These are phyloP conservation scores for Gymnorhina tibicen DNA, from an alignment of 2,113 vertebrate species.

Conservation along the genomic window DNA sequence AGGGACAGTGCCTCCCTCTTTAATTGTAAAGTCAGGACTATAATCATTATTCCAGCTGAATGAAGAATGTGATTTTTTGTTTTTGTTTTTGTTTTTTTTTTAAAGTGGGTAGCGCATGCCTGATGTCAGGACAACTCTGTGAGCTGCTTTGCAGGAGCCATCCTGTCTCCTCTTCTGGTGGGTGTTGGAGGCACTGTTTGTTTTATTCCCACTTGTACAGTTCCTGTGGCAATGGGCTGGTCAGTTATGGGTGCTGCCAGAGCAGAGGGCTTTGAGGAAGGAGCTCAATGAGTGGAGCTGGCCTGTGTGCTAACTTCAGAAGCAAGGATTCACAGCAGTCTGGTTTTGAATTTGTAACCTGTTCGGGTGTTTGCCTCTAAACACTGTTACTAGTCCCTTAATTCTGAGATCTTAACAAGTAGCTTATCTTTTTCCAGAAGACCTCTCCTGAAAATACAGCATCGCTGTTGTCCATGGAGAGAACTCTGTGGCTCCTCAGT, in stretches of 20 bases:
- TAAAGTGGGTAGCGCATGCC: background rate
- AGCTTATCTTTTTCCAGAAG: background rate
- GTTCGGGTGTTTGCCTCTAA: background rate
- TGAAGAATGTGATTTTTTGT: background rate
- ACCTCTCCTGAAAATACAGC: background rate
- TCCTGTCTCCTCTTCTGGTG: background rate
- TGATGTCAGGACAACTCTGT: background rate
- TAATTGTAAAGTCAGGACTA: background rate
- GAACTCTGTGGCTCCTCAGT: background rate
- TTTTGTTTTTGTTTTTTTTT: too few relatives aligned
- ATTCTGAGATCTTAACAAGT: background rate
- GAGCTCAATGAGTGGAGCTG: background rate
- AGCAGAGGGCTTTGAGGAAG: background rate
- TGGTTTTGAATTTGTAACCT: background rate
- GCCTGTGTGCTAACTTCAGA: background rate
- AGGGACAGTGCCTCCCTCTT: background rate
- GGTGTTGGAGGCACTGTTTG: background rate
- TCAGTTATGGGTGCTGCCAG: background rate
- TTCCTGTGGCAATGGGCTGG: background rate
- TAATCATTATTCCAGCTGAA: background rate
- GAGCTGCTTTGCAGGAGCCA: background rate
- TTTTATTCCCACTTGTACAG: background rate
- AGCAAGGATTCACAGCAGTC: background rate
- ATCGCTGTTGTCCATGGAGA: accelerated
- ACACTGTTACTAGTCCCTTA: background rate